These are phyloP conservation scores for Acyrthosiphon pisum DNA, from an alignment of 1,140 invertebrate species.

Conservation along the genomic window DNA sequence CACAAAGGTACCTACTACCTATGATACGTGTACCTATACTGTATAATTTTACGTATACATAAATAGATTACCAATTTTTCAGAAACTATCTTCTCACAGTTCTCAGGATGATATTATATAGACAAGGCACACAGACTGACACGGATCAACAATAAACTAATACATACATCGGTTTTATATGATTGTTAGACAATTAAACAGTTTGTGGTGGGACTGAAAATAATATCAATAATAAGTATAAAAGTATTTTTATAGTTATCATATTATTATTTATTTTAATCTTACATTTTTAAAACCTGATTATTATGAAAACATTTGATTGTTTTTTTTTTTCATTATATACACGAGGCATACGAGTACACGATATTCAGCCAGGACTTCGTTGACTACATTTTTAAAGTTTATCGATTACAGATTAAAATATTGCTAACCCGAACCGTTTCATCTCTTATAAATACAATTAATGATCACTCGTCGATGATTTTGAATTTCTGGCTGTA, in stretches of 20 bases:
- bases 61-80: no score
- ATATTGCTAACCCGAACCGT: background rate
- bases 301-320: background rate
- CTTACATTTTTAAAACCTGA: background rate
- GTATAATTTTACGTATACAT: no score
- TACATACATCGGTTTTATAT: background rate
- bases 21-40: no score
- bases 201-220: background rate
- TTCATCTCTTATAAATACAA: background rate
- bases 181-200: background rate
- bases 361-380: background rate
- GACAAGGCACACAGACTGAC: background rate
- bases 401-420: background rate
- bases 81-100: no score
- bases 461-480: background rate
- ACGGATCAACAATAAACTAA: background rate
- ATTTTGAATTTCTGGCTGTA: background rate
- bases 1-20: background rate
- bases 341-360: background rate
- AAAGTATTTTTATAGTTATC: background rate
- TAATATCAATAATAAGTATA: background rate
- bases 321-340: background rate
- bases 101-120: no score
- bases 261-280: background rate
- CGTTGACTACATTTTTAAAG: background rate